These are phyloP conservation scores for Metalampra italica DNA, from an alignment of 2,888 invertebrate genomes.

Conservation along the genomic window DNA sequence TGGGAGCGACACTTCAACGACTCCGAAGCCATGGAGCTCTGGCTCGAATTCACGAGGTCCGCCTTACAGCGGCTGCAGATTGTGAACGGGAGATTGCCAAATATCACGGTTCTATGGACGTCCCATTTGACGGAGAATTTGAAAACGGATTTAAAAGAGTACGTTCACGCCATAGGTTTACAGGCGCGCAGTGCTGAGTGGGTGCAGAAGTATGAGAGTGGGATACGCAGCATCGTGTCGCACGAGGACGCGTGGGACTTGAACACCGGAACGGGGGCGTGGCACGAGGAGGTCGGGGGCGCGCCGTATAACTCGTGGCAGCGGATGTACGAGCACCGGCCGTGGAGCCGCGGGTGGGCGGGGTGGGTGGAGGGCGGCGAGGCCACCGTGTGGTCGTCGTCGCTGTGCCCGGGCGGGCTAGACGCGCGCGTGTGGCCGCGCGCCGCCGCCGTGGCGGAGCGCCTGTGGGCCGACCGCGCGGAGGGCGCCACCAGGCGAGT, in stretches of 20 bases:
- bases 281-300: slow-evolving; percentile 87
- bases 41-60: slow-evolving; percentile 84
- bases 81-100: slow-evolving; percentile 62
- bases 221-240: slow-evolving; percentile 85
- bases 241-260: slow-evolving; percentile 92
- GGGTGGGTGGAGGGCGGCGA: slow-evolving; percentile 84
- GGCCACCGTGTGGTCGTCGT: slow-evolving; percentile 89
- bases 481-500: slow-evolving; percentile 71
- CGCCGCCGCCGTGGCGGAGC: slow-evolving; percentile 87
- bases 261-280: slow-evolving; percentile 88
- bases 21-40: slow-evolving; percentile 81
- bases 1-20: slow-evolving; percentile 82
- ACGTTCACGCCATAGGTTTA: slow-evolving; percentile 36
- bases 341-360: slow-evolving; percentile 67
- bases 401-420: slow-evolving; percentile 82
- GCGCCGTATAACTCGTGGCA: slow-evolving; percentile 92
- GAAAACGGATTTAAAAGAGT: slow-evolving; percentile 41
- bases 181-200: slow-evolving; percentile 82
- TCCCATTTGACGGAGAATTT: slow-evolving; percentile 38
- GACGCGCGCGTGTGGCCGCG: slow-evolving; percentile 89
- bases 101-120: slow-evolving; percentile 50
- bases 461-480: slow-evolving; percentile 83
- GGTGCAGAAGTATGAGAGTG: slow-evolving; percentile 75
- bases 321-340: slow-evolving; percentile 87
- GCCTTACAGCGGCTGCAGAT: slow-evolving; percentile 76